Evolutionary conservation across 2,113 vertebrate genomes (phyloP).

Genomic region (Polypterus senegalus): DNA sequence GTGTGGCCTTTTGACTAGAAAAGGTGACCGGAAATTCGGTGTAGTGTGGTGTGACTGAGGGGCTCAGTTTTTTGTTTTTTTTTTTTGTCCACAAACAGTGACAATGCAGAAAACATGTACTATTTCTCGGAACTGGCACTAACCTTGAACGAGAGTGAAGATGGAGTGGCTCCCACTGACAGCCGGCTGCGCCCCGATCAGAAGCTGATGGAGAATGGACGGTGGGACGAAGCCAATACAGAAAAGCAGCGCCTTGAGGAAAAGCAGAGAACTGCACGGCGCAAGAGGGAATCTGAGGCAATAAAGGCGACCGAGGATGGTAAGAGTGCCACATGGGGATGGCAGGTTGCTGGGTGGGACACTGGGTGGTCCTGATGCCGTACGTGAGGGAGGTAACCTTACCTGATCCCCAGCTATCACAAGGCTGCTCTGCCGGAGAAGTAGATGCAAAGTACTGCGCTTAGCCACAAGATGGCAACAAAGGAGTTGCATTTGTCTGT

Average conservation of each 20-base stretch:
- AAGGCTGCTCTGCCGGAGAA: no score
- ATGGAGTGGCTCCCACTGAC: conserved; percentile 75
- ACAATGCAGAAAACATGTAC: conserved; percentile 91
- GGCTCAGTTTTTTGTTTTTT: no score
- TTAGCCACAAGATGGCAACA: no score
- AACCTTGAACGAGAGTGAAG: conserved; percentile 75
- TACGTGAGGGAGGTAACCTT: no score
- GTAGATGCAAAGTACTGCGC: no score
- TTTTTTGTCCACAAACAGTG: conserved; percentile 30
- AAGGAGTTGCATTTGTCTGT: no score
- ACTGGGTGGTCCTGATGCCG: no score
- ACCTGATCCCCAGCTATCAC: no score
- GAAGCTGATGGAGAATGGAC: conserved; percentile 83
- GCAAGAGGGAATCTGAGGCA: conserved; percentile 68
- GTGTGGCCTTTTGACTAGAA: no score
- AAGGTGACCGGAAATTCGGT: not conserved
- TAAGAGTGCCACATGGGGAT: conserved; percentile 14
- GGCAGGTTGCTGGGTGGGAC: not conserved
- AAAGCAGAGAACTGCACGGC: conserved; percentile 71
- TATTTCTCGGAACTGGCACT: conserved; percentile 85
- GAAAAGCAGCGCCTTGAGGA: conserved; percentile 92
- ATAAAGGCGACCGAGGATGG: conserved; percentile 58
- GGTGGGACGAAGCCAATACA: conserved; percentile 85
- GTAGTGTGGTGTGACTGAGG: accelerated
- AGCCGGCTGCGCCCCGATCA: conserved; percentile 82